Conservation (phyloP, 2,113 vertebrate genomes). For the Artemisiospiza belli region DNA sequence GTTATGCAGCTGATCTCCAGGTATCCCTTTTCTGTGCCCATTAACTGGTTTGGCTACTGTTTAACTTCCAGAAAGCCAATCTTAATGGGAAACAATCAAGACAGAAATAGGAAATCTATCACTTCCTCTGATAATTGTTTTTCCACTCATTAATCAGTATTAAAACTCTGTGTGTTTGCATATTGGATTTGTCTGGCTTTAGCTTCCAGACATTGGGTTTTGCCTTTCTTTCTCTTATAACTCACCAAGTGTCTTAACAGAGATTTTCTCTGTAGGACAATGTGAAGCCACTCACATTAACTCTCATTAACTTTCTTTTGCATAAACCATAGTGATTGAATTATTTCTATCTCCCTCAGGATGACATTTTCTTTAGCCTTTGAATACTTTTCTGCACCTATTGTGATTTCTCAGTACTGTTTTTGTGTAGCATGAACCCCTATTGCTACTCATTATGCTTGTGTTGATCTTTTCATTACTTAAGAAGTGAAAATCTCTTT, state of each 20-base stretch:
- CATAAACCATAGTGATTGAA: background rate
- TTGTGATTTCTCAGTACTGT: background rate
- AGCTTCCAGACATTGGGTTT: background rate
- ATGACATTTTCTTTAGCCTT: slow-evolving; percentile 20
- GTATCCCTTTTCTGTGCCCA: background rate
- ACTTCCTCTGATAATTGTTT: background rate
- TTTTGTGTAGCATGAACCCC: background rate
- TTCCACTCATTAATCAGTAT: background rate
- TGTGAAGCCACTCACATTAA: background rate
- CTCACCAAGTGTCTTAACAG: background rate
- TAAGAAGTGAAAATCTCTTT: slow-evolving; percentile 6
- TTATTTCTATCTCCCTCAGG: background rate
- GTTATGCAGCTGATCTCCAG: background rate
- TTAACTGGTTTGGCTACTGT: background rate
- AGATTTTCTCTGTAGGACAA: slow-evolving; percentile 1
- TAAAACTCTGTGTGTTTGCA: background rate
- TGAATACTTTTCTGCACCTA: background rate
- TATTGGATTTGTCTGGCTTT: slow-evolving; percentile 23
- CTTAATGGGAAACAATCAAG: background rate
- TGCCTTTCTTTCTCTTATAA: background rate
- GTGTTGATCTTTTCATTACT: background rate
- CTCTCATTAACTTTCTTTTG: slow-evolving; percentile 11
- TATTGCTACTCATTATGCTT: slow-evolving; percentile 11
- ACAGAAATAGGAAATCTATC: background rate
- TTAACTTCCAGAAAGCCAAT: background rate